These are phyloP conservation scores for Alitta virens DNA, from an alignment of 2,888 invertebrate species.

Conservation along the genomic window DNA sequence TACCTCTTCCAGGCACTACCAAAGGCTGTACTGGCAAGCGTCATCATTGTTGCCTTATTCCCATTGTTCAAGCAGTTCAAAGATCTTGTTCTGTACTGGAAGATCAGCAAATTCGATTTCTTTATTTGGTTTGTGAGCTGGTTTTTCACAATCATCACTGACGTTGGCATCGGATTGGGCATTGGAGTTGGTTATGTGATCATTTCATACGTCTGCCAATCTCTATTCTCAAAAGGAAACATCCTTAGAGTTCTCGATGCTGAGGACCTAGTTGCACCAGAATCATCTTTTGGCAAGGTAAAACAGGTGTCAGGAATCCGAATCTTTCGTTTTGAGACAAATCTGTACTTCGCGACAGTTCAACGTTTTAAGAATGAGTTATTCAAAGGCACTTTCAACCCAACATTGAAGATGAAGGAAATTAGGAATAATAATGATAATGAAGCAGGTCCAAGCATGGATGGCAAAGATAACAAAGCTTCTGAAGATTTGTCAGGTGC, in stretches of 20 bases:
- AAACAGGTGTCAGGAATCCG: conserved; percentile 33
- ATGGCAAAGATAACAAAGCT: background rate
- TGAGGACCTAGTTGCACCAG: background rate
- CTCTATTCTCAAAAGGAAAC: conserved; percentile 44
- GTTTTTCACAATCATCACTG: conserved; percentile 42
- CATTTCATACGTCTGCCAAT: conserved; percentile 46
- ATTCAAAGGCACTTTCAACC: conserved; percentile 45
- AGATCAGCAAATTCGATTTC: conserved; percentile 75
- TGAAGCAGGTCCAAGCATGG: background rate
- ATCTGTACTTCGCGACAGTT: conserved; percentile 50
- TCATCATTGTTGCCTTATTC: conserved; percentile 58
- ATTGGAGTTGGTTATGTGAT: conserved; percentile 45
- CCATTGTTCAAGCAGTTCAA: conserved; percentile 65
- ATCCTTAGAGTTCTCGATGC: conserved; percentile 37
- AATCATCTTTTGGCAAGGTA: background rate
- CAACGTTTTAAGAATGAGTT: conserved; percentile 48
- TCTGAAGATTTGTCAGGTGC: background rate
- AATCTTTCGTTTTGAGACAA: conserved; percentile 49
- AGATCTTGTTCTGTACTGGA: conserved; percentile 70
- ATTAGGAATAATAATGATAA: background rate
- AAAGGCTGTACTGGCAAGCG: conserved; percentile 54
- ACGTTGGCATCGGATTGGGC: conserved; percentile 48
- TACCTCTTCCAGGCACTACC: conserved; percentile 48
- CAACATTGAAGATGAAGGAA: conserved; percentile 16
- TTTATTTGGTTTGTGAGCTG: conserved; percentile 55